Conservation (phyloP, 1,140 invertebrate species). For the Maconellicoccus hirsutus region DNA sequence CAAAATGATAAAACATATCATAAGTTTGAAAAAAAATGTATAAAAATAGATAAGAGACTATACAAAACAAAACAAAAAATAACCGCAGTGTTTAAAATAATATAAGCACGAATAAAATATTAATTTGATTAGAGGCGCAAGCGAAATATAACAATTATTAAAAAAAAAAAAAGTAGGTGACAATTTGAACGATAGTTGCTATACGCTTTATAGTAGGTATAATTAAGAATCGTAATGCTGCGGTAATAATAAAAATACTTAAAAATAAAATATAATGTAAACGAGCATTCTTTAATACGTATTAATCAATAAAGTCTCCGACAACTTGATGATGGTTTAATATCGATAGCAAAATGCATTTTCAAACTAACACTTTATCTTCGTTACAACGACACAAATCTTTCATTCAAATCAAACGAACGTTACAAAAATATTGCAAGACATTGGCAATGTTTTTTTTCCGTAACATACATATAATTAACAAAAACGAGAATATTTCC, state of each 20-base stretch:
- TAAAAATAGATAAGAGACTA: background rate
- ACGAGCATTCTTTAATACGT: background rate
- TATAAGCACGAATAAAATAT: background rate
- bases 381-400: no score
- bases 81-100: background rate
- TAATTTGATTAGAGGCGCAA: background rate
- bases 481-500: background rate
- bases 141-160: background rate
- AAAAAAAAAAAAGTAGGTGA: background rate
- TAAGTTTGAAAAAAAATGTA: background rate
- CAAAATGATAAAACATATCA: background rate
- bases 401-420: background rate
- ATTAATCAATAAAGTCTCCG: background rate
- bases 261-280: background rate
- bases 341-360: background rate
- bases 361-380: slow-evolving; percentile 10
- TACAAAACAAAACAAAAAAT: background rate
- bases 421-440: no score
- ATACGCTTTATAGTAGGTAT: background rate
- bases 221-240: no score
- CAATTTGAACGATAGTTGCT: background rate
- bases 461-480: no score
- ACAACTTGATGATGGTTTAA: no score
- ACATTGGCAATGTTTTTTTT: no score
- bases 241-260: background rate